Conservation (phyloP, 2,797 vertebrate genomes). For the Sebastes itinus region DNA sequence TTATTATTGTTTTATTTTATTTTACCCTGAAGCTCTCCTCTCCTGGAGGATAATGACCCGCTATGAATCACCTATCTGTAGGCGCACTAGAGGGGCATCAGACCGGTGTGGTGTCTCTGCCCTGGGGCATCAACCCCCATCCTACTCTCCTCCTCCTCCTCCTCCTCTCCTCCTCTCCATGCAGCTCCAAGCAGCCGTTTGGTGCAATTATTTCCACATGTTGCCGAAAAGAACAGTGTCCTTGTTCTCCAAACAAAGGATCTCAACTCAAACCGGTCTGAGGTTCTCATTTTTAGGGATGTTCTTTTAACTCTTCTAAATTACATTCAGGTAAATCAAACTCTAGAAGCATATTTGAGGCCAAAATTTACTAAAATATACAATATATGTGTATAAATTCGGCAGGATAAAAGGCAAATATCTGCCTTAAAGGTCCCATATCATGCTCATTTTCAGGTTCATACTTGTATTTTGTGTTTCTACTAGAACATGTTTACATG, state of each 20-base stretch:
- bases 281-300: background rate
- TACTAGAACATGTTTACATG: no score
- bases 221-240: constrained; percentile 82
- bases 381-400: background rate
- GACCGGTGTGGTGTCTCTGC: constrained; percentile 58
- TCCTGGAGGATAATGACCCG: constrained; percentile 49
- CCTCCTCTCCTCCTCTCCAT: constrained; percentile 41
- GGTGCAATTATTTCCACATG: constrained; percentile 97
- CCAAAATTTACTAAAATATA: background rate
- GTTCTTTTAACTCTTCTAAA: background rate
- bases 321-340: background rate
- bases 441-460: no score
- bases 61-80: constrained; percentile 62
- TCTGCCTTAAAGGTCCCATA: no score
- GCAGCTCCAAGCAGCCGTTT: constrained; percentile 70
- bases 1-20: background rate
- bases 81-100: constrained; percentile 48
- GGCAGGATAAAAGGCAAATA: background rate
- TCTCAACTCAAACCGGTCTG: constrained; percentile 30
- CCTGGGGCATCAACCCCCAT: constrained; percentile 48
- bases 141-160: background rate
- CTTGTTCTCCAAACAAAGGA: constrained; percentile 83
- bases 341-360: background rate
- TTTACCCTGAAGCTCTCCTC: constrained; percentile 19
- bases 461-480: no score